Percentiles rank a stretch among this genome's conserved stretches.
Evolutionary conservation across 2,797 vertebrate genomes (phyloP).

Genomic region (Mormyrus hasselquistii): DNA sequence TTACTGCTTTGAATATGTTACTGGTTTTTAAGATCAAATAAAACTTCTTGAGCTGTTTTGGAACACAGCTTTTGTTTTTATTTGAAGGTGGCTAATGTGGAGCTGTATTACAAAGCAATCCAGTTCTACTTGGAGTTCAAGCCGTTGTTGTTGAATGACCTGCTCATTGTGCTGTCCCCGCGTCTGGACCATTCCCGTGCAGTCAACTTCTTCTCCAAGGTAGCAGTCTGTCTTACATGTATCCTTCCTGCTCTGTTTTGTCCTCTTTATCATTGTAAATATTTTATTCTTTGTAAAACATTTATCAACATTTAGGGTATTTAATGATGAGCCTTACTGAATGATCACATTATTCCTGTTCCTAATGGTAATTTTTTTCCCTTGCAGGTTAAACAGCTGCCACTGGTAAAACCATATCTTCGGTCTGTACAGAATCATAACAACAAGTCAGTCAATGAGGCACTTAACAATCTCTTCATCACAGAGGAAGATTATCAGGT

Average conservation of each 20-base stretch:
- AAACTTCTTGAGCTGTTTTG: background rate
- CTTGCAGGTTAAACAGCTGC: slow-evolving; percentile 85
- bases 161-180: slow-evolving; percentile 93
- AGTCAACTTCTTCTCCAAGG: slow-evolving; percentile 96
- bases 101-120: slow-evolving; percentile 92
- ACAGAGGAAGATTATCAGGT: slow-evolving; percentile 97
- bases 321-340: background rate
- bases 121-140: slow-evolving; percentile 97
- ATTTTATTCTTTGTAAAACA: background rate
- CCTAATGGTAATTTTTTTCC: background rate
- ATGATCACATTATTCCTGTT: background rate
- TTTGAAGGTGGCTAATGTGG: slow-evolving; percentile 93
- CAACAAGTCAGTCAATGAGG: slow-evolving; percentile 96
- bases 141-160: slow-evolving; percentile 89
- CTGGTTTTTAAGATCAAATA: background rate
- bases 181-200: slow-evolving; percentile 93
- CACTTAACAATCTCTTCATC: slow-evolving; percentile 98
- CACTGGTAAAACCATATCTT: slow-evolving; percentile 93
- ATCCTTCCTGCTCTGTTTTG: background rate
- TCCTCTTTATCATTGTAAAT: background rate
- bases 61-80: background rate
- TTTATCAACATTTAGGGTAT: background rate
- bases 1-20: background rate
- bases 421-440: slow-evolving; percentile 98
- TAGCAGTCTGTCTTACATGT: slow-evolving; percentile 39